Evolutionary conservation across 2,888 invertebrate species (phyloP).

Genomic region (Bombylius major): DNA sequence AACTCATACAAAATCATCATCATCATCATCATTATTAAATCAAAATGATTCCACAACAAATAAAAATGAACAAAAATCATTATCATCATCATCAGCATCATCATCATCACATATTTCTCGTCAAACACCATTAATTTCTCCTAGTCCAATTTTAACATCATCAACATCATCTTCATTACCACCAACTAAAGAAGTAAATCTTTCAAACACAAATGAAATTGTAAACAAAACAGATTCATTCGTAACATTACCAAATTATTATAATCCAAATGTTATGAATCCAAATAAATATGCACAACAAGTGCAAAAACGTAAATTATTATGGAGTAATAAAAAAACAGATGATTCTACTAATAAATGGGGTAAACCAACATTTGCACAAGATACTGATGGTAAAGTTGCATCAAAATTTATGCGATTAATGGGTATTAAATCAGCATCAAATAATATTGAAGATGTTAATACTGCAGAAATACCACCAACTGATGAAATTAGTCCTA

Average conservation of each 20-base stretch:
- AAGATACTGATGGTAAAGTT: slow-evolving; percentile 84
- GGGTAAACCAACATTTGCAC: slow-evolving; percentile 77
- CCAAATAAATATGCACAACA: slow-evolving; percentile 75
- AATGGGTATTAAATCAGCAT: slow-evolving; percentile 72
- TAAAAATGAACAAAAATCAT: slow-evolving; percentile 32
- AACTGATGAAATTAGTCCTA: neutral
- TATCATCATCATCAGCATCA: slow-evolving; percentile 38
- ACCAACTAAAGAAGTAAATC: neutral
- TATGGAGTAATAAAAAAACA: slow-evolving; percentile 73
- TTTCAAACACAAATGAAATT: no score
- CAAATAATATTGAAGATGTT: neutral
- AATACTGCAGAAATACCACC: slow-evolving; percentile 12
- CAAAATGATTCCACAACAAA: neutral
- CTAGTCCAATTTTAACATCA: neutral
- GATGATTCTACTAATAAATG: slow-evolving; percentile 45
- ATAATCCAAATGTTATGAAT: slow-evolving; percentile 59
- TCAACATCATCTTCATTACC: neutral
- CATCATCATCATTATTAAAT: neutral
- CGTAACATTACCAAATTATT: slow-evolving; percentile 49
- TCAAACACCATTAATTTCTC: neutral
- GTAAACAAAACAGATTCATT: neutral
- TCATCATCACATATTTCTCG: slow-evolving; percentile 26
- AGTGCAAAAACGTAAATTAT: slow-evolving; percentile 79
- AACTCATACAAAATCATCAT: neutral
- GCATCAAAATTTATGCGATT: slow-evolving; percentile 90